A percentile compares a stretch with the other conserved stretches of the same genome.
Conservation (phyloP, 2,888 invertebrate genomes). For the Clistopyga incitator region DNA sequence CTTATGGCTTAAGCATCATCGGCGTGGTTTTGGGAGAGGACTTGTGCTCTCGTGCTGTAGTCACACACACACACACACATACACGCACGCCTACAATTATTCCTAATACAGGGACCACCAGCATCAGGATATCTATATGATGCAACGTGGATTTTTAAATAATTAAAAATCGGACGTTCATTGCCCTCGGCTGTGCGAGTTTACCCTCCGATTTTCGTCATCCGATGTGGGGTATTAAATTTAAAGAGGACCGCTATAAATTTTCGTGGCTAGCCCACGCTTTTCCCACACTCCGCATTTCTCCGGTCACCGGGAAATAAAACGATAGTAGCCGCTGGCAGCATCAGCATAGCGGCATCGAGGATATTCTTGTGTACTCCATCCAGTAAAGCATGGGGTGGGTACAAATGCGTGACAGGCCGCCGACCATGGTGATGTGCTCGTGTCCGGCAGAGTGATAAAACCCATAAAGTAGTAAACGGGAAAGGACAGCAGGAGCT, state of each 20-base stretch:
- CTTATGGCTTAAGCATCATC: constrained; percentile 37
- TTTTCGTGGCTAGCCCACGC: constrained; percentile 55
- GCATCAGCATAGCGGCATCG: constrained; percentile 25
- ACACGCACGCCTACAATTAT: neutral
- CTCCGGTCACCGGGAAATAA: constrained; percentile 37
- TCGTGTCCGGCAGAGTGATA: constrained; percentile 43
- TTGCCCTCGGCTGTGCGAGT: constrained; percentile 21
- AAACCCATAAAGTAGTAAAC: constrained; percentile 11
- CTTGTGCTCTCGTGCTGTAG: neutral
- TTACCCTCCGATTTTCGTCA: constrained; percentile 48
- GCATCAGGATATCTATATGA: neutral
- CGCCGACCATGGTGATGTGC: constrained; percentile 16
- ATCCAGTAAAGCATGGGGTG: constrained; percentile 1
- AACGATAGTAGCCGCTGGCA: constrained; percentile 53
- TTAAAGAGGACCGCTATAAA: constrained; percentile 72
- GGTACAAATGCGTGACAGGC: constrained; percentile 15
- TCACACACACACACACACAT: neutral
- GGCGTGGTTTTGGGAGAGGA: constrained; percentile 18
- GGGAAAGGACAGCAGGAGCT: neutral
- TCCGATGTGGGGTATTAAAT: constrained; percentile 67
- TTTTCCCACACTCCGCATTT: neutral
- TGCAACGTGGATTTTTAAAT: constrained; percentile 65
- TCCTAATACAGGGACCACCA: neutral
- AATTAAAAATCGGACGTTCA: constrained; percentile 72
- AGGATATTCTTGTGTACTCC: constrained; percentile 27